Percentiles rank a stretch among this genome's conserved stretches.
These are phyloP conservation scores for Trichacis sp. DNA, from an alignment of 2,888 invertebrate species.

Conservation along the genomic window DNA sequence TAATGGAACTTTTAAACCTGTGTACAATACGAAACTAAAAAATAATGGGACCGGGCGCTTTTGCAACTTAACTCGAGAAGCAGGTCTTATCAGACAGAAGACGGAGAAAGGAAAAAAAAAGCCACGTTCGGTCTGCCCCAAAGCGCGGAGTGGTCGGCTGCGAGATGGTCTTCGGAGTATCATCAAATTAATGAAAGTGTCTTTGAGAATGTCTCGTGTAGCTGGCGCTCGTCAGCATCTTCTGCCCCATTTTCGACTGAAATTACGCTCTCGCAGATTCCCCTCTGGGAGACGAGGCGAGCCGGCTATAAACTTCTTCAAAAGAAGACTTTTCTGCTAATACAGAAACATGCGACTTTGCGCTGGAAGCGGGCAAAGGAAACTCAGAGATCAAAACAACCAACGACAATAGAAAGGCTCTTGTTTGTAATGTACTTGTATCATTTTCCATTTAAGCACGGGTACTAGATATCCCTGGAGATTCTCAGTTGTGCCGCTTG, in stretches of 20 bases:
- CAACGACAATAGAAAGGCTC: background rate
- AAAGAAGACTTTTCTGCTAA: conserved; percentile 37
- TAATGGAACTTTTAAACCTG: too few relatives aligned
- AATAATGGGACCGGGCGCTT: too few relatives aligned
- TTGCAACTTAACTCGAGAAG: too few relatives aligned
- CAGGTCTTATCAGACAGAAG: conserved; percentile 19
- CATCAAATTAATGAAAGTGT: conserved; percentile 68
- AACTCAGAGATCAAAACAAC: conserved; percentile 36
- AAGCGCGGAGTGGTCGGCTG: conserved; percentile 64
- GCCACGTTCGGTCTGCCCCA: conserved; percentile 47
- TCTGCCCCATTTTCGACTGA: conserved; percentile 46
- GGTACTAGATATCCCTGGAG: background rate
- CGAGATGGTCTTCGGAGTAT: conserved; percentile 65
- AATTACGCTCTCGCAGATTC: conserved; percentile 61
- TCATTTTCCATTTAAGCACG: background rate
- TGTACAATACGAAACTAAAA: too few relatives aligned
- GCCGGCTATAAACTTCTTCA: conserved; percentile 57
- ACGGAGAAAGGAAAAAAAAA: conserved; percentile 31
- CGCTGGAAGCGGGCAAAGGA: conserved; percentile 18
- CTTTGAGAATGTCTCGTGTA: conserved; percentile 63
- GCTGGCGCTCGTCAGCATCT: conserved; percentile 58
- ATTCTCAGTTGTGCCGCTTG: too few relatives aligned
- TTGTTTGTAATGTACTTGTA: background rate
- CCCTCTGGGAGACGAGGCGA: conserved; percentile 47
- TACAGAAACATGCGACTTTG: conserved; percentile 32